Percentiles rank a stretch among this genome's conserved stretches.
Evolutionary conservation across 2,797 vertebrate species (phyloP).

Genomic region (Psittacula derbiana): DNA sequence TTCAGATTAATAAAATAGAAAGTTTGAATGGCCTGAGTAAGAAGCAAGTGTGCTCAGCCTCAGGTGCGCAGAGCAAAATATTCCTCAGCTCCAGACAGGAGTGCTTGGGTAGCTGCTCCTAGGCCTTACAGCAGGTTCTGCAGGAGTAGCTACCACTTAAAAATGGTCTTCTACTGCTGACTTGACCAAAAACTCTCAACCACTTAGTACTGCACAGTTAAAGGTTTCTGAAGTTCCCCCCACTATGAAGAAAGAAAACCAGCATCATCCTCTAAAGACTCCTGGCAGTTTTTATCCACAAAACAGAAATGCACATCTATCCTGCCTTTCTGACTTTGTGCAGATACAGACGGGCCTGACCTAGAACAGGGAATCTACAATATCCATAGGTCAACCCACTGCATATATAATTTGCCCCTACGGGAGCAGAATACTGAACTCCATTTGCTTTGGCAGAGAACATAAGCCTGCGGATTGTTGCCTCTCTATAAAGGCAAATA

Average conservation of each 20-base stretch:
- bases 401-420: not conserved
- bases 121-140: not conserved
- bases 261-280: not conserved
- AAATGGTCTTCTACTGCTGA: not conserved
- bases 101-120: not conserved
- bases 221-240: not conserved
- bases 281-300: not conserved
- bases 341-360: not conserved
- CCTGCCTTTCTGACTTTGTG: not conserved
- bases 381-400: not conserved
- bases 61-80: not conserved
- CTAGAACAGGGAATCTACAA: not conserved
- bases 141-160: not conserved
- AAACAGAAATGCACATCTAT: not conserved
- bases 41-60: not conserved
- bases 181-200: not conserved
- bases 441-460: not conserved
- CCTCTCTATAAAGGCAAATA: not conserved
- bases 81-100: not conserved
- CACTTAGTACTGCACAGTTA: not conserved
- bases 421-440: not conserved
- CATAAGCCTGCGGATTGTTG: not conserved
- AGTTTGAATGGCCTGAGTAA: not conserved
- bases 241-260: not conserved
- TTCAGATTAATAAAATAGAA: not conserved